A percentile compares a stretch with the other conserved stretches of the same genome.
Conservation (phyloP, 2,113 vertebrate genomes). For the Trichomycterus rosablanca region DNA sequence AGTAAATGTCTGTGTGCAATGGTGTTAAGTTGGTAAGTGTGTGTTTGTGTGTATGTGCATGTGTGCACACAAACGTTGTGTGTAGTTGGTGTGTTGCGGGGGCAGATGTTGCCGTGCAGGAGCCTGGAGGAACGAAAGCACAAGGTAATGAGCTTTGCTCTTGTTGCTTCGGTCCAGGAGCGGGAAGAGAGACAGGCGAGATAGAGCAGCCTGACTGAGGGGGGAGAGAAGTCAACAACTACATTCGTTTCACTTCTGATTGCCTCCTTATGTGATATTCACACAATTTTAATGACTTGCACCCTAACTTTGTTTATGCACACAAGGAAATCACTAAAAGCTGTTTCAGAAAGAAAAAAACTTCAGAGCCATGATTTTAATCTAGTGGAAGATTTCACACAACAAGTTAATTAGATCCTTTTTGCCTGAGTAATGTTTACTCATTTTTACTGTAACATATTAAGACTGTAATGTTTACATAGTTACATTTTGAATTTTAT, state of each 20-base stretch:
- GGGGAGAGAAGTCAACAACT: slow-evolving; percentile 43
- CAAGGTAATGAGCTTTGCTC: slow-evolving; percentile 49
- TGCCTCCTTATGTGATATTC: slow-evolving; percentile 29
- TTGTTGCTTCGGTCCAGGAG: slow-evolving; percentile 38
- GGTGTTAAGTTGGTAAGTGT: not conserved
- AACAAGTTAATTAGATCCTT: slow-evolving; percentile 15
- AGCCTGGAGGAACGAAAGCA: slow-evolving; percentile 45
- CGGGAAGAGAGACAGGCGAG: slow-evolving; percentile 38
- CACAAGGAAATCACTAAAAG: slow-evolving; percentile 9
- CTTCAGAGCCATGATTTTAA: slow-evolving; percentile 12
- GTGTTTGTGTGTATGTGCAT: slow-evolving; percentile 16
- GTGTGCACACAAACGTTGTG: slow-evolving; percentile 13
- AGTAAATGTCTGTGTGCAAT: too few relatives aligned
- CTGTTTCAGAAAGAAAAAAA: slow-evolving; percentile 15
- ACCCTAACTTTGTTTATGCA: slow-evolving; percentile 23
- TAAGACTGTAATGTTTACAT: not conserved
- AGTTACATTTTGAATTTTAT: not conserved
- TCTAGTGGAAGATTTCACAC: slow-evolving; percentile 5
- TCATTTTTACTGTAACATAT: not conserved
- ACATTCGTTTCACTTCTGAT: slow-evolving; percentile 35
- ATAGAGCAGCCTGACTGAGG: slow-evolving; percentile 26
- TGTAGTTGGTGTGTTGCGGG: slow-evolving; percentile 43
- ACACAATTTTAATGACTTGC: slow-evolving; percentile 39
- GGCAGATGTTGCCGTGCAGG: slow-evolving; percentile 41
- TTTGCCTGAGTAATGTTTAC: not conserved